Conservation (phyloP, 2,888 invertebrate species). For the Hypolimnas misippus region DNA sequence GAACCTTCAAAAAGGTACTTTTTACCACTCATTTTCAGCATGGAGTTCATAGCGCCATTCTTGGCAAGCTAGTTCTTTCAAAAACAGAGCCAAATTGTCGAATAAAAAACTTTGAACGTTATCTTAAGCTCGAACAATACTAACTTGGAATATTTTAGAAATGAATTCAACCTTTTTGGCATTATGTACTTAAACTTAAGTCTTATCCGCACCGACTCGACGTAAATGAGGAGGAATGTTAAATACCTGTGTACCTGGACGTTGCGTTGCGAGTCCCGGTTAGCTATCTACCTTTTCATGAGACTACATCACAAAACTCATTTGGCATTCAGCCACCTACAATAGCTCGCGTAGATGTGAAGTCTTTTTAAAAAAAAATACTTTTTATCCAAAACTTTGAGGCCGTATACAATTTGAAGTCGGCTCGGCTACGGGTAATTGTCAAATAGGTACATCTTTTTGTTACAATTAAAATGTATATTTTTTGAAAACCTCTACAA, state of each 20-base stretch:
- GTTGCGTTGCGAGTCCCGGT: constrained; percentile 61
- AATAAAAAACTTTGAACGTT: constrained; percentile 43
- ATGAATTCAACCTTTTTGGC: constrained; percentile 39
- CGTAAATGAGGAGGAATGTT: constrained; percentile 45
- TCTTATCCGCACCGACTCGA: constrained; percentile 37
- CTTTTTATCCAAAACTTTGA: constrained; percentile 54
- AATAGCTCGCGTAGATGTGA: constrained; percentile 72
- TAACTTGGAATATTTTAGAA: constrained; percentile 39
- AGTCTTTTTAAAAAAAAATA: constrained; percentile 70
- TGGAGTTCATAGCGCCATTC: constrained; percentile 33
- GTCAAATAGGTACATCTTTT: constrained; percentile 3
- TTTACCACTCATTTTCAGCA: constrained; percentile 28
- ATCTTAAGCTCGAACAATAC: constrained; percentile 43
- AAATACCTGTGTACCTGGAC: constrained; percentile 53
- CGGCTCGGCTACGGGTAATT: background rate
- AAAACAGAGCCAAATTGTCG: constrained; percentile 41
- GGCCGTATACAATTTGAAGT: constrained; percentile 65
- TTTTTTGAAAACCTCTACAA: background rate
- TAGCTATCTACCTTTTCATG: constrained; percentile 68
- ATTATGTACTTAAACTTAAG: constrained; percentile 38
- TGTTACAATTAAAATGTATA: constrained; percentile 42
- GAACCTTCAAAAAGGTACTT: constrained; percentile 23
- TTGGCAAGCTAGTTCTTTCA: constrained; percentile 38
- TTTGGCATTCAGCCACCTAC: constrained; percentile 82
- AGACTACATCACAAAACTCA: constrained; percentile 75